phyloP scores from a whole-genome alignment of 2,888 invertebrate species.

The Seira ritae region DNA sequence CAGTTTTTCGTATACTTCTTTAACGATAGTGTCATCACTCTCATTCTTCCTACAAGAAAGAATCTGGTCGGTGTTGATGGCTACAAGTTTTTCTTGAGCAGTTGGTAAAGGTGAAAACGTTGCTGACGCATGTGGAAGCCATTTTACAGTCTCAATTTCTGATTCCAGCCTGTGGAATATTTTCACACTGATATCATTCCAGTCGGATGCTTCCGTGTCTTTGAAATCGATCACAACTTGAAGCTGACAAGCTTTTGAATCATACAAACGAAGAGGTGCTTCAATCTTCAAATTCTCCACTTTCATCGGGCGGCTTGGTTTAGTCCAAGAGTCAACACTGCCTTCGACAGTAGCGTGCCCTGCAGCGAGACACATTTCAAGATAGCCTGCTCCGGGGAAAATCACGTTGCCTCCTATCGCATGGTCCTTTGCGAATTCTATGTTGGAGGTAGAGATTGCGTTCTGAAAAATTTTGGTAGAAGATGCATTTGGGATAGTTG shows the following conservation, averaged over 20 bases:
- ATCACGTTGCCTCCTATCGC: conserved; percentile 33
- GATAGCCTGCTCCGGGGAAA: conserved; percentile 50
- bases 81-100: conserved; percentile 25
- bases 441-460: neutral
- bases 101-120: conserved; percentile 36
- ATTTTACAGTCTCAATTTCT: conserved; percentile 9
- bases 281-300: conserved; percentile 41
- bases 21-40: conserved; percentile 25
- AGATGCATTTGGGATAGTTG: conserved; percentile 45
- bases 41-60: neutral
- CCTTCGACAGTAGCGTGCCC: conserved; percentile 25
- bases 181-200: conserved; percentile 31
- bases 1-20: conserved; percentile 48
- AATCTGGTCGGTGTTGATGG: conserved; percentile 25
- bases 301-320: conserved; percentile 27
- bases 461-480: too few relatives aligned
- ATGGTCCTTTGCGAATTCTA: conserved; percentile 37
- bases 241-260: neutral
- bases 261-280: conserved; percentile 29
- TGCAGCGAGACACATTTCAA: conserved; percentile 49
- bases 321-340: neutral
- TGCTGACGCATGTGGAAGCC: conserved; percentile 50
- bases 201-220: conserved; percentile 28
- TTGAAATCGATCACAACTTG: conserved; percentile 35
- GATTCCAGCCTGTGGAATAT: conserved; percentile 47